Evolutionary conservation across 2,888 invertebrate species (phyloP), one percentile per base, ranked within the genome.

Genomic region (Brachylomia viminalis): DNA sequence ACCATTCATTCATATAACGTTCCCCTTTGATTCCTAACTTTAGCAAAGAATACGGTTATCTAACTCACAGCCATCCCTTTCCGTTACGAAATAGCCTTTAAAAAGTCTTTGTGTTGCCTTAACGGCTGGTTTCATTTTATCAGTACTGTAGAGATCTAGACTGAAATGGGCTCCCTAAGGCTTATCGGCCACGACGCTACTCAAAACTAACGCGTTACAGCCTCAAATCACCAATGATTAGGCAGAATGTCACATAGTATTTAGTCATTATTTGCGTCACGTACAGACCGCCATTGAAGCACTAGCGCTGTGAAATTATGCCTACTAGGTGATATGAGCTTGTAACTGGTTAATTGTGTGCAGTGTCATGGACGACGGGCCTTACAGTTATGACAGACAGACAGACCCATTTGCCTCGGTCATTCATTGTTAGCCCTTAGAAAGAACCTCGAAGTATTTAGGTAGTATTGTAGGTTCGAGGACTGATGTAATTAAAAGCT

Each of bases 401-500:
- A 67, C 61, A 47, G 38, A 65, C 47, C 45, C 70, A 85, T 85
- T 83, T 64, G 59, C 73, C 70, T 73, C 54, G 42, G 72, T 58
- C 59, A 77, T 83, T 83, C n/a, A n/a, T n/a, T 82, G 62, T 61
- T 54, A 70, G 59, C n/a, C 10, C 5, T 54, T 20, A 8, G 10
- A 75, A 82, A 58, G 56, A 83, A 73, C 80, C 64, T 61, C n/a
- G 11, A 56, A 84, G 81, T 70, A n/a, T n/a, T n/a, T n/a, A 70
- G 65, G 72, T 59, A 79, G 49, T 71, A 71, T 42, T 68, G 72
- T 45, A 81, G 64, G 52, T 67, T 64, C 49, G 56, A 52, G 52
- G 59, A 54, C 27, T n/a, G 11, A 17, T 64, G 33, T 61, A 54
- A 72, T 72, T 84, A 69, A 65, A 68, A 69, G 42, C 20, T 62